A percentile compares a stretch with the other conserved stretches of the same genome.
These are phyloP conservation scores for Galendromus occidentalis DNA, from an alignment of 1,140 invertebrate genomes.

Conservation along the genomic window DNA sequence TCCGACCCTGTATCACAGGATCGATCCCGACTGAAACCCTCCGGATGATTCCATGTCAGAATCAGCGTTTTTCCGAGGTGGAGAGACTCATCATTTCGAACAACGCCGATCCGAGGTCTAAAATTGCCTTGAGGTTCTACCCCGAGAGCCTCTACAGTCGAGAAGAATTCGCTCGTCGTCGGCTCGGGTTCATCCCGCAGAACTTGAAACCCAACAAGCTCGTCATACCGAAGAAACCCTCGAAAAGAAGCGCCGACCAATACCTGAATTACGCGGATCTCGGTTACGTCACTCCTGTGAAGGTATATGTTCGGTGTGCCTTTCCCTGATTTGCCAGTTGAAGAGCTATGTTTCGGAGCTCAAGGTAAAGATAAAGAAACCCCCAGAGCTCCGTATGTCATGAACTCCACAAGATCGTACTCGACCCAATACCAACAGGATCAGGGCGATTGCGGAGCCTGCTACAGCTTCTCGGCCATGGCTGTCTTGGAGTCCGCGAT, in stretches of 20 bases:
- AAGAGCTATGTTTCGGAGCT: no score
- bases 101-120: background rate
- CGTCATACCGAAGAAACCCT: background rate
- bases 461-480: slow-evolving; percentile 1
- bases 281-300: background rate
- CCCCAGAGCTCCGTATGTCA: no score
- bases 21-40: no score
- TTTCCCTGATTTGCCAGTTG: no score
- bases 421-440: no score
- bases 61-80: background rate
- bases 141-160: background rate
- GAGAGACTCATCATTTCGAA: background rate
- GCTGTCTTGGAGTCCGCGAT: background rate
- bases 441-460: background rate
- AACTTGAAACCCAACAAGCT: background rate
- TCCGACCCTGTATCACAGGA: no score
- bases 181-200: background rate
- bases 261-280: background rate
- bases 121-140: background rate
- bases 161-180: background rate
- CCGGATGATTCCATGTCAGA: no score
- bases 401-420: no score
- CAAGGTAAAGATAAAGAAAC: no score
- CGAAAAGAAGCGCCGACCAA: background rate
- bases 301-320: background rate